Base-by-base conservation (phyloP, 2,113 vertebrate species). In the Lucifuga dentata region DNA sequence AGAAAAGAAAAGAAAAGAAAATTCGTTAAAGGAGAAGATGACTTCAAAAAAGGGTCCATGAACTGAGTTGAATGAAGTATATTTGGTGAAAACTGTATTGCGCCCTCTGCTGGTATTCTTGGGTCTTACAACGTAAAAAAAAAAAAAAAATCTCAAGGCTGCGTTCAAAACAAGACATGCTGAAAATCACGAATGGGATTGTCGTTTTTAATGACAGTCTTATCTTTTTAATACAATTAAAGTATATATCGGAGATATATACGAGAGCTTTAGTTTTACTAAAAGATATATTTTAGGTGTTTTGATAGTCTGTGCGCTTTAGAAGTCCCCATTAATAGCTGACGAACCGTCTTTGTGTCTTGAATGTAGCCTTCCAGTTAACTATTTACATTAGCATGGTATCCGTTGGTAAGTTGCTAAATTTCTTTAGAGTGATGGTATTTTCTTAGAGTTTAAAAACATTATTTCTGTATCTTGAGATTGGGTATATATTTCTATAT, bases 381-480 rank as follows among this genome's bases (percentile, higher is more conserved):
- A 7, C 11, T 45, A 46, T 72, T 68, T 26, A 58, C 44, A 39
- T 36, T 2, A 76, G 15, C 29, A 91, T 90, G 89, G 88, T 85
- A 69, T 83, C 86, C 0, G 17, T 58, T 5, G 89, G 89, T 90
- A 51, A 84, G 89, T 56, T 12, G 11, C 21, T 11, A 23, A 73
- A 23, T 8, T 11, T 8, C 8, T 43, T 13, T 36, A 0, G 26
- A 63, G 40, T 17, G 2, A 24, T 19, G 0, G 7, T 19, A 36
- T 49, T 58, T 8, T 3, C 12, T 1, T 11, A 2, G 0, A 29
- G 17, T 39, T 29, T 29, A 29, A 5, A 29, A 5, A 29, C 26
- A 3, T 17, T 10, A 0, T 0, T 3, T 44, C 4, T 35, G 1
- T 39, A 24, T 21, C 38, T 74, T 39, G 12, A 32, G 2, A 3